Percentiles rank a stretch among this genome's conserved stretches.
Evolutionary conservation across 2,113 vertebrate species (phyloP).

Genomic region (Istiophorus platypterus): DNA sequence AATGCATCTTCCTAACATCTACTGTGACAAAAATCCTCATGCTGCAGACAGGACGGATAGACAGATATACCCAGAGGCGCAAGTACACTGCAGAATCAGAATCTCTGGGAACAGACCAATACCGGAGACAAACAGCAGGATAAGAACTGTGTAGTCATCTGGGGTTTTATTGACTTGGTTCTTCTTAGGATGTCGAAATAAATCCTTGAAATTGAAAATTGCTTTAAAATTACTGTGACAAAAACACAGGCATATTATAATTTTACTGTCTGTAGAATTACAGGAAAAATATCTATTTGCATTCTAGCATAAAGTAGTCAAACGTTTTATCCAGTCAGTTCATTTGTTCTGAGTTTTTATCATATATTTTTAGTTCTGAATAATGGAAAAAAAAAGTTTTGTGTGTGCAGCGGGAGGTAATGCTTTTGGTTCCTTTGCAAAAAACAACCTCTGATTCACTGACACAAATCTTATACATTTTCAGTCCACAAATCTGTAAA

Average conservation of each 20-base stretch:
- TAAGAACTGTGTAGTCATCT: conserved; percentile 32
- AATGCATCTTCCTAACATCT: conserved; percentile 48
- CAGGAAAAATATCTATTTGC: neutral
- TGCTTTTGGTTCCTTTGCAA: neutral
- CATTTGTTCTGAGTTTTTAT: conserved; percentile 4
- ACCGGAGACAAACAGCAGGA: conserved; percentile 10
- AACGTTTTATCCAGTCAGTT: conserved; percentile 17
- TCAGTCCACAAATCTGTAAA: neutral
- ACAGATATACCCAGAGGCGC: conserved; percentile 43
- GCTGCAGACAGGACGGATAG: conserved; percentile 41
- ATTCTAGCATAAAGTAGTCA: neutral
- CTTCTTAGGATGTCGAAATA: conserved; percentile 41
- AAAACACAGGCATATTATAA: conserved; percentile 7
- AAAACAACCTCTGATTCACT: conserved; percentile 3
- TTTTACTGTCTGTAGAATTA: conserved; percentile 11
- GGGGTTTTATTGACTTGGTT: conserved; percentile 12
- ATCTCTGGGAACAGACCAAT: conserved; percentile 31
- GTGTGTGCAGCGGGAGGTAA: neutral
- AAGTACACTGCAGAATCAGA: conserved; percentile 23
- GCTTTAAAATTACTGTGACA: conserved; percentile 31
- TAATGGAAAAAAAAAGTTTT: neutral
- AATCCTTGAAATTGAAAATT: conserved; percentile 52
- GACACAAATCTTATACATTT: conserved; percentile 1
- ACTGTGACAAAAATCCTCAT: conserved; percentile 40
- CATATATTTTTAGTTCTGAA: neutral